Conservation (phyloP, 2,113 vertebrate genomes). For the Callithrix jacchus region DNA sequence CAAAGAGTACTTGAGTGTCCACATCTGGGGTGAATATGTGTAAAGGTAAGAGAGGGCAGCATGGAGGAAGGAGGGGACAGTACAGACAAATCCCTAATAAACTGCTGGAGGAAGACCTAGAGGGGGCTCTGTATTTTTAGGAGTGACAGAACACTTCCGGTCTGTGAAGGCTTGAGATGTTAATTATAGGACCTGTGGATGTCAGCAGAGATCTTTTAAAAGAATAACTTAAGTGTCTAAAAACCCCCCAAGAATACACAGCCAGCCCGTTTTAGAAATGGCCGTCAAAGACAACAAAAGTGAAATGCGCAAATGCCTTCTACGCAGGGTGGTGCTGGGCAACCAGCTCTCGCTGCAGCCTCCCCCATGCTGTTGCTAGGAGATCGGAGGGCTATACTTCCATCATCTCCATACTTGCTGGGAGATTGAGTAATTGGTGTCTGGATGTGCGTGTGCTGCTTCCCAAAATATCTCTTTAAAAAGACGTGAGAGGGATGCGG, state of each 20-base stretch:
- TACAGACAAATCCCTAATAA: background rate
- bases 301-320: constrained; percentile 62
- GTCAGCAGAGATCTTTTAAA: constrained; percentile 78
- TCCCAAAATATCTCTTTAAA: constrained; percentile 73
- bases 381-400: constrained; percentile 73
- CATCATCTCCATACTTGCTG: constrained; percentile 77
- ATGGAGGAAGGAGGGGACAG: background rate
- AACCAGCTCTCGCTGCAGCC: constrained; percentile 63
- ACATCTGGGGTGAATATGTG: background rate
- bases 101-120: background rate
- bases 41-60: background rate
- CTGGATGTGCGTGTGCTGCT: constrained; percentile 68
- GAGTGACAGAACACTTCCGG: constrained; percentile 57
- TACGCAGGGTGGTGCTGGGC: constrained; percentile 69
- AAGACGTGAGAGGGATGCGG: background rate
- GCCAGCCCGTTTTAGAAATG: constrained; percentile 77
- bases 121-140: constrained; percentile 62
- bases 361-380: constrained; percentile 79
- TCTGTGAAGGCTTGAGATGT: constrained; percentile 65
- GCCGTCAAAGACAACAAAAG: constrained; percentile 66
- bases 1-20: background rate
- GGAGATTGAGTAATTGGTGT: constrained; percentile 78
- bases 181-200: constrained; percentile 80
- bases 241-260: constrained; percentile 65
- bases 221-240: constrained; percentile 65